Evolutionary conservation across 1,140 invertebrate genomes (phyloP), one percentile per base, ranked within the genome.

Genomic region (Drosophila guanche): DNA sequence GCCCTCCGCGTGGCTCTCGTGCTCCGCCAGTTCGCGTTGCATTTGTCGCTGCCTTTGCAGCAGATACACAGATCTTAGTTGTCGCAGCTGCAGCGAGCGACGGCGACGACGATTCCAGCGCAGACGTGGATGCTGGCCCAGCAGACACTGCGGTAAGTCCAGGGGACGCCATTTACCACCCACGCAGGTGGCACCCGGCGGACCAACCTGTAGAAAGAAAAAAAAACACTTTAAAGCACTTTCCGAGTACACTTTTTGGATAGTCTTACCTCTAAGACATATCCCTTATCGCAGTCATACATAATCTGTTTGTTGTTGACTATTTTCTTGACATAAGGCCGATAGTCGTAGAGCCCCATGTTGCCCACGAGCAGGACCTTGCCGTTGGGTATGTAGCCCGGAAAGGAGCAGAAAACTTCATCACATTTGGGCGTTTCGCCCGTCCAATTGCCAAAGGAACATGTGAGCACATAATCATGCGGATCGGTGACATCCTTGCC

Each of bases 291-390:
- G 91, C 98, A 99, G 76, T 98, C 97, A 91, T 98, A 99, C 95
- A 98, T 97, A 27, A 99, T 99, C 91, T 99, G 97, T 73, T 98
- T 97, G 86, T 99, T 98, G 91, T 98, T 98, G 0, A 94, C 94
- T n/a, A 95, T 93, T 93, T 97, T 98, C 80, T 95, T 95, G 0
- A 99, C 98, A 89, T 99, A 99, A 0, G 97, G 96, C n/a, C 97
- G 92, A 90, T 99, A 99, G 91, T 99, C 98, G 91, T 99, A 99
- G 33, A 98, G 94, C 0, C 98, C 98, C 97, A 99, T 99, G 84
- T 98, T 98, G 3, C 98, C 98, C 2, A 99, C 97, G 0, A 99
- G 92, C 10, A 99, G 92, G 0, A 99, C 97, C 91, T 97, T 97
- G 6, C 98, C 98, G 80, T 98, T 95, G 52, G 95, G 93, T 45